Evolutionary conservation across 2,888 invertebrate species (phyloP).

Genomic region (Pyralis farinalis): DNA sequence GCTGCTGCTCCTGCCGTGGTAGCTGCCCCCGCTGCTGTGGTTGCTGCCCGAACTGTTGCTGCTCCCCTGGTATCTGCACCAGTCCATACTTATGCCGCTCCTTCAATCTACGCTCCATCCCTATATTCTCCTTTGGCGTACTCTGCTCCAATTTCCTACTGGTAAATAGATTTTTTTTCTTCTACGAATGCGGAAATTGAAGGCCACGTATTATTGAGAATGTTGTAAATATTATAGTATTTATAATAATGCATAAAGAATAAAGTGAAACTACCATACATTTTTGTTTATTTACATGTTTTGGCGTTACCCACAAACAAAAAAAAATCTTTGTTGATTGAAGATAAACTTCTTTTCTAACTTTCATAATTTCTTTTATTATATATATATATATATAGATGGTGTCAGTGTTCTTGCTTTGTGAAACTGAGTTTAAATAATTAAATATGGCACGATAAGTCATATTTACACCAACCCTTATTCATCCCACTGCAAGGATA

Average conservation of each 20-base stretch:
- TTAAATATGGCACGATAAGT: no score
- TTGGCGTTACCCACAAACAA: no score
- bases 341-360: no score
- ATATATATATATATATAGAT: no score
- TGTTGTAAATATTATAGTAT: constrained; percentile 33
- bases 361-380: no score
- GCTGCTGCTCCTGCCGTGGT: constrained; percentile 25
- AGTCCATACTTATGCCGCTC: constrained; percentile 13
- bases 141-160: constrained; percentile 22
- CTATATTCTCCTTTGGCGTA: constrained; percentile 19
- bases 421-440: no score
- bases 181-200: neutral
- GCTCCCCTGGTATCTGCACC: constrained; percentile 16
- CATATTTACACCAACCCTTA: no score
- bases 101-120: constrained; percentile 17
- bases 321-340: no score
- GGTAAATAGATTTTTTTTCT: constrained; percentile 21
- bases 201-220: neutral
- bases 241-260: constrained; percentile 24
- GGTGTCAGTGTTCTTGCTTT: no score
- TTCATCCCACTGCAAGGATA: no score
- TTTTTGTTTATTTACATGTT: neutral
- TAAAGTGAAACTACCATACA: constrained; percentile 38
- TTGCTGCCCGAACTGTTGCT: constrained; percentile 18
- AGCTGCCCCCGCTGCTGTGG: constrained; percentile 16